phyloP scores from a whole-genome alignment of 2,888 invertebrate genomes.

The Frankliniella intonsa region DNA sequence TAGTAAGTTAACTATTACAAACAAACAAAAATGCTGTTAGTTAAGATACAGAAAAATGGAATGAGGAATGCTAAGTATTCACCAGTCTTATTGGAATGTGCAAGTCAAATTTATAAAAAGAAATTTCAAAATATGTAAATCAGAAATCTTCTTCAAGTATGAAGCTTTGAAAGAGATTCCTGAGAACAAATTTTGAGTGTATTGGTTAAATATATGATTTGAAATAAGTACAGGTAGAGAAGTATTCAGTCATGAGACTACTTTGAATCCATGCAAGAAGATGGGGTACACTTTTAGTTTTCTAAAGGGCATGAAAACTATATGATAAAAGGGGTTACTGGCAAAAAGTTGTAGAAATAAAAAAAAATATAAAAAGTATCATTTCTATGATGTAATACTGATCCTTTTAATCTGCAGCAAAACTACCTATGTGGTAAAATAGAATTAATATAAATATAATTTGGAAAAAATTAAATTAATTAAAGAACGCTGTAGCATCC shows the following conservation, averaged over 20 bases:
- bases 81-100: constrained; percentile 25
- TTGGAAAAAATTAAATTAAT: not conserved
- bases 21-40: not conserved
- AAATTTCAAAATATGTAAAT: not conserved
- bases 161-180: no score
- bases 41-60: not conserved
- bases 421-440: not conserved
- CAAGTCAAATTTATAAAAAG: not conserved
- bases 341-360: no score
- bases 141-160: no score
- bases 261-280: no score
- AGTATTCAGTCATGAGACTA: no score
- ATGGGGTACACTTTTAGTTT: no score
- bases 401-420: not conserved
- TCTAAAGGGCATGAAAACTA: no score
- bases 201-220: no score
- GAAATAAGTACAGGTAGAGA: no score
- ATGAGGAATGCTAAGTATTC: not conserved
- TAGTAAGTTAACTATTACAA: not conserved
- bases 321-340: no score
- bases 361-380: not conserved
- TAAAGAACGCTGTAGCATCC: no score
- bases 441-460: not conserved
- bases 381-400: not conserved
- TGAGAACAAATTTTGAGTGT: no score